Evolutionary conservation across 1,140 invertebrate species (phyloP), one percentile per base, ranked within the genome.

Genomic region (Sesamia nonagrioides): DNA sequence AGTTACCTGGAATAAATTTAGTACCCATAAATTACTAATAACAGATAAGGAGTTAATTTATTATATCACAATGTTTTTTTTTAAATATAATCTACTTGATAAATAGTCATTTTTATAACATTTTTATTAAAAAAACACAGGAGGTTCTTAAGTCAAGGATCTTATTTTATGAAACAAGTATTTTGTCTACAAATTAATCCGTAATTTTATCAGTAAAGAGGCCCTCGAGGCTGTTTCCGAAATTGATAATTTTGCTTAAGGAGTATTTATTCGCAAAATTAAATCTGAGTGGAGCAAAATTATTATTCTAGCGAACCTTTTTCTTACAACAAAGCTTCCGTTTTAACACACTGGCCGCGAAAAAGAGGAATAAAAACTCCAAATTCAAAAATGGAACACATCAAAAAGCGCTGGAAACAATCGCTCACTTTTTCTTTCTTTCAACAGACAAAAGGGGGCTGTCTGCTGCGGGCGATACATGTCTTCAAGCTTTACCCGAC

Each of bases 361-460:
- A 42, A 42, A 73, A 73, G 33, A 56, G 6, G 50, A 74, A 60
- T 9, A n/a, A 60, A 79, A 27, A 27, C 27, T 27, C 27, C 27
- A 27, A 27, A 27, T 27, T 27, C 27, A 77, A 74, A 80, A 80
- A 74, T 63, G 42, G 50, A 79, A 78, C 73, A 78, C 74, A 69
- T 84, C 80, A 81, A 81, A 82, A 82, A 76, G 37, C 73, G 58
- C 37, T 45, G 42, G 21, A 17, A 50, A 75, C 73, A 75, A 75
- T 75, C 73, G 42, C 73, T 75, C 73, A 75, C 73, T 63, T 75
- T 75, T 75, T 75, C 58, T 75, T 75, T 75, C 73, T 63, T 75
- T 63, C 73, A 61, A 61, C 58, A 50, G 33, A 75, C 73, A 75
- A 75, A 75, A 58, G 58, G 40, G 58, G 58, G 63, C 50, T 75